Conservation (phyloP, 2,888 invertebrate species). For the Cephus nigrinus region DNA sequence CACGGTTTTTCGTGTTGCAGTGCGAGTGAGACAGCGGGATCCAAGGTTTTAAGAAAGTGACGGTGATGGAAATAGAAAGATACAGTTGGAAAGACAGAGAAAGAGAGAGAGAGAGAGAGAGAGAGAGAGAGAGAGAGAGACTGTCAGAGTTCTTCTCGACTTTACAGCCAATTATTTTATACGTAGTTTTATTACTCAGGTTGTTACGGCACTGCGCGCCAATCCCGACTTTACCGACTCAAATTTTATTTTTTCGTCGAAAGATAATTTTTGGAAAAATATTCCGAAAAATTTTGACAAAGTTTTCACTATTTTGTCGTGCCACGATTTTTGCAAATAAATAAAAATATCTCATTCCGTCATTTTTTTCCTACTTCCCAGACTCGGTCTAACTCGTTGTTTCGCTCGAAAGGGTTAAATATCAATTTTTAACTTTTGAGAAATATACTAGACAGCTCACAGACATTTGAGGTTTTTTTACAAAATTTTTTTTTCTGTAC, state of each 20-base stretch:
- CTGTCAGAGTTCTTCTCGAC: constrained; percentile 25
- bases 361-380: no score
- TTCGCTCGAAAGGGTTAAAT: neutral
- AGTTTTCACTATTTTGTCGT: neutral
- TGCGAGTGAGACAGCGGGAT: neutral
- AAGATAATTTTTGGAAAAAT: neutral
- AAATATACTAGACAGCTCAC: neutral
- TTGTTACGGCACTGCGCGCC: neutral
- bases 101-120: neutral
- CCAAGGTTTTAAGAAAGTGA: neutral
- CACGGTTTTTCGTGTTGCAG: neutral
- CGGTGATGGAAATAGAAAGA: neutral
- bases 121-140: neutral
- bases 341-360: no score
- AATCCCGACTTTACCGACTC: neutral
- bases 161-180: constrained; percentile 65
- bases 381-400: neutral
- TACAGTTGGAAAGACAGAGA: neutral
- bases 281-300: no score
- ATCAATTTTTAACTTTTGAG: neutral
- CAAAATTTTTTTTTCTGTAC: neutral
- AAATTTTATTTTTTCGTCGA: neutral
- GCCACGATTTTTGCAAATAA: no score
- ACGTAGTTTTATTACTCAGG: constrained; percentile 52
- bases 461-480: neutral